Percentiles rank a stretch among this genome's conserved stretches.
These are phyloP conservation scores for Mythimna vitellina DNA, from an alignment of 2,888 invertebrate species.

Conservation along the genomic window DNA sequence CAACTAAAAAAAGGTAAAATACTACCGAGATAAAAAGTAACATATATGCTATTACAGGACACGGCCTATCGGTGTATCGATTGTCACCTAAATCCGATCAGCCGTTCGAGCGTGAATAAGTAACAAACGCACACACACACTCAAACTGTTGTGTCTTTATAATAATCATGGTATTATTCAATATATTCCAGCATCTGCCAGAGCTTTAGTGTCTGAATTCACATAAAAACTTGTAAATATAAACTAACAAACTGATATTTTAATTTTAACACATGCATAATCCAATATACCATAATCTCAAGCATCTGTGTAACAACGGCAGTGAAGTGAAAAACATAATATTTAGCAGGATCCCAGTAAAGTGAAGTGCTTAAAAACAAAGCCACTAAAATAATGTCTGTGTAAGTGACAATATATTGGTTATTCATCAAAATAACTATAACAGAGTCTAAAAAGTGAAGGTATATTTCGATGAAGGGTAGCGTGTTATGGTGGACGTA, in stretches of 20 bases:
- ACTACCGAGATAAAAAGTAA: too few species aligned
- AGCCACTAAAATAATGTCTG: neutral
- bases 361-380: conserved; percentile 35
- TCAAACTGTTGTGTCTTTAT: too few species aligned
- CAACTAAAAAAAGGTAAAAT: too few species aligned
- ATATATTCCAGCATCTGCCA: conserved; percentile 14
- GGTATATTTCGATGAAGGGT: conserved; percentile 74
- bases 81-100: too few species aligned
- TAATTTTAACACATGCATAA: neutral
- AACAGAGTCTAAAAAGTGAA: conserved; percentile 1
- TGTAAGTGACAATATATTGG: conserved; percentile 4
- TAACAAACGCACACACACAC: too few species aligned
- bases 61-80: too few species aligned
- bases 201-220: conserved; percentile 29
- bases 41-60: too few species aligned
- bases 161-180: neutral
- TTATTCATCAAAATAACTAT: neutral
- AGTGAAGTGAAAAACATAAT: conserved; percentile 17
- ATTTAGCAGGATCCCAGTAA: neutral
- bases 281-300: neutral
- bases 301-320: neutral
- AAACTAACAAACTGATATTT: neutral
- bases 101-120: too few species aligned
- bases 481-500: conserved; percentile 60
- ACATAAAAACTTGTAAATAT: neutral